These are phyloP conservation scores for Anguilla japonica DNA, from an alignment of 2,113 vertebrate species.

Conservation along the genomic window DNA sequence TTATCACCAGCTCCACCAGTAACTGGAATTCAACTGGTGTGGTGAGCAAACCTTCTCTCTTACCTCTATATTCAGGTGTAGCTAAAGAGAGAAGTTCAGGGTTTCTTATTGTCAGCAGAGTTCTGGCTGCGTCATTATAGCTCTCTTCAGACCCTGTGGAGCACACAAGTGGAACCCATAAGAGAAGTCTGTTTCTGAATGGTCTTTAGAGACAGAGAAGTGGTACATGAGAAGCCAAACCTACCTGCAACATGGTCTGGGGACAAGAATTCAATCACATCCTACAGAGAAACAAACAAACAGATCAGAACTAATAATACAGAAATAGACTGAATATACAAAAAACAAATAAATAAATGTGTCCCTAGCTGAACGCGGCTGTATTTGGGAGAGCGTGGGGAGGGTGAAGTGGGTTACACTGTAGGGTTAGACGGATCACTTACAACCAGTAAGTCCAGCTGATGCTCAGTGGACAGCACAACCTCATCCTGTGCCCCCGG, in stretches of 20 bases:
- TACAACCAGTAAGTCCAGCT: constrained; percentile 69
- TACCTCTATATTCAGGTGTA: constrained; percentile 18
- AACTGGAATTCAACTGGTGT: neutral
- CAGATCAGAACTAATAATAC: constrained; percentile 7
- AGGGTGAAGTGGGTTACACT: neutral
- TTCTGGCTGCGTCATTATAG: constrained; percentile 87
- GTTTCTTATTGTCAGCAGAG: constrained; percentile 84
- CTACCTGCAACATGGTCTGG: constrained; percentile 76
- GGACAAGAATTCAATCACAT: constrained; percentile 68
- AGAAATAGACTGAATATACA: constrained; percentile 22
- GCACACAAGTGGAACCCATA: constrained; percentile 22
- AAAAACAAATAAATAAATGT: neutral
- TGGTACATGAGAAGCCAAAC: constrained; percentile 16
- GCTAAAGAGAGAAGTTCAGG: constrained; percentile 48
- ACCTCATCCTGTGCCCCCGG: constrained; percentile 52
- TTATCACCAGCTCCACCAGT: neutral
- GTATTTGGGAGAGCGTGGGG: neutral
- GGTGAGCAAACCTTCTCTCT: neutral
- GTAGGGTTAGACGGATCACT: constrained; percentile 54
- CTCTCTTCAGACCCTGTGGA: constrained; percentile 71
- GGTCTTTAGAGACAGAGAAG: neutral
- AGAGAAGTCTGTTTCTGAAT: neutral
- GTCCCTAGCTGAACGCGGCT: neutral
- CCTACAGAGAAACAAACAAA: constrained; percentile 66
- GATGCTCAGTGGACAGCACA: constrained; percentile 62